phyloP scores from a whole-genome alignment of 1,140 invertebrate species.

The Lepidurus couesii region DNA sequence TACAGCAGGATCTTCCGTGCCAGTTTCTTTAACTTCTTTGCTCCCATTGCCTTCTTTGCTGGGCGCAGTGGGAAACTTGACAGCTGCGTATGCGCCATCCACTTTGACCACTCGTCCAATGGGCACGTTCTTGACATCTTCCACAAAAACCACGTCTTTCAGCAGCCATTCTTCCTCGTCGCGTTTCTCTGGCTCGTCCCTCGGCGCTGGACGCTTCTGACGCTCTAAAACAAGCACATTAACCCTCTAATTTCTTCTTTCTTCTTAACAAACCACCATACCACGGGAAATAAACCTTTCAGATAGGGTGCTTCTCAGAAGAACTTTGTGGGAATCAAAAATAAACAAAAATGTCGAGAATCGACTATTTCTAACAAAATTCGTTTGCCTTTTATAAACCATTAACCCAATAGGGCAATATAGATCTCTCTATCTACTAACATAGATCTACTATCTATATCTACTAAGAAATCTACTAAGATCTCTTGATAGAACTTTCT shows the following conservation, averaged over 20 bases:
- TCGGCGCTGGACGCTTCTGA: constrained; percentile 63
- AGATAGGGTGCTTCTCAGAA: too few species aligned
- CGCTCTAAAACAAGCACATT: constrained; percentile 54
- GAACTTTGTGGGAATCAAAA: too few species aligned
- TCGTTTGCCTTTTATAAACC: too few species aligned
- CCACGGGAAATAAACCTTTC: too few species aligned
- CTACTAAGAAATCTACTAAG: too few species aligned
- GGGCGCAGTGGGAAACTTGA: constrained; percentile 63
- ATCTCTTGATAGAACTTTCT: too few species aligned
- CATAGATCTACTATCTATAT: too few species aligned
- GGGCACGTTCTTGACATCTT: constrained; percentile 91
- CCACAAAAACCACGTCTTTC: constrained; percentile 92
- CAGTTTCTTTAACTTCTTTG: constrained; percentile 46
- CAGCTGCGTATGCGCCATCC: constrained; percentile 91
- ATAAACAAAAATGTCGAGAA: too few species aligned
- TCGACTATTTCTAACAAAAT: too few species aligned
- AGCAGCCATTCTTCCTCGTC: constrained; percentile 85
- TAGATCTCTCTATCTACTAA: too few species aligned
- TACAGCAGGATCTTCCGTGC: constrained; percentile 59
- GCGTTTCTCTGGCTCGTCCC: constrained; percentile 30
- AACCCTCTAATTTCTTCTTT: background rate
- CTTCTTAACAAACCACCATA: too few species aligned
- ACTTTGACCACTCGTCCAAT: constrained; percentile 84
- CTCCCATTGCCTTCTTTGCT: constrained; percentile 42
- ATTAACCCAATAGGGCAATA: too few species aligned